phyloP scores from a whole-genome alignment of 1,140 invertebrate species.

The Glossosoma conforme region DNA sequence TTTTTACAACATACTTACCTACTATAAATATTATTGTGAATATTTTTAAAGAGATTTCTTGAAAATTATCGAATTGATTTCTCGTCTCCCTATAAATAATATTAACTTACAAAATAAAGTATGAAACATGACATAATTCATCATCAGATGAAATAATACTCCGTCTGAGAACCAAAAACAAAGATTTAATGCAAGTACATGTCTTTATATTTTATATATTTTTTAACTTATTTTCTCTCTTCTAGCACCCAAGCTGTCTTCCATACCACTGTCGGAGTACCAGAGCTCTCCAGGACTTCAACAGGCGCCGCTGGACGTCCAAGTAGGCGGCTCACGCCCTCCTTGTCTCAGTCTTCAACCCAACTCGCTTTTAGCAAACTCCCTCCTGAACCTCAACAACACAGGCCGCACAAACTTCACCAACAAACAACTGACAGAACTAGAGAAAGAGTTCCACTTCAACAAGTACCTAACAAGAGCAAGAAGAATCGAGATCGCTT shows the following conservation, averaged over 20 bases:
- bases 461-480: slow-evolving; percentile 98
- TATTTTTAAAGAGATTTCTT: no score
- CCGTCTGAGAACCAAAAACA: no score
- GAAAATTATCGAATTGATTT: no score
- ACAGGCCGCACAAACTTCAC: slow-evolving; percentile 96
- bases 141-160: no score
- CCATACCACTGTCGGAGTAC: slow-evolving; percentile 43
- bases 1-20: no score
- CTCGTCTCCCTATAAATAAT: no score
- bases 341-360: slow-evolving; percentile 37
- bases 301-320: slow-evolving; percentile 40
- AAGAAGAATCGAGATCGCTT: slow-evolving; percentile 94
- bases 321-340: slow-evolving; percentile 35
- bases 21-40: no score
- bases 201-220: no score
- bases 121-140: no score
- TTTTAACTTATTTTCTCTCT: slow-evolving; percentile 35
- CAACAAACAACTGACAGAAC: slow-evolving; percentile 96
- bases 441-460: slow-evolving; percentile 99
- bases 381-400: slow-evolving; percentile 64
- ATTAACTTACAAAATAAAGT: no score
- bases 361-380: slow-evolving; percentile 43
- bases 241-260: slow-evolving; percentile 65
- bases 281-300: slow-evolving; percentile 33
- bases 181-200: no score